Conservation (phyloP, 2,113 vertebrate species). For the Ctenodactylus gundi region DNA sequence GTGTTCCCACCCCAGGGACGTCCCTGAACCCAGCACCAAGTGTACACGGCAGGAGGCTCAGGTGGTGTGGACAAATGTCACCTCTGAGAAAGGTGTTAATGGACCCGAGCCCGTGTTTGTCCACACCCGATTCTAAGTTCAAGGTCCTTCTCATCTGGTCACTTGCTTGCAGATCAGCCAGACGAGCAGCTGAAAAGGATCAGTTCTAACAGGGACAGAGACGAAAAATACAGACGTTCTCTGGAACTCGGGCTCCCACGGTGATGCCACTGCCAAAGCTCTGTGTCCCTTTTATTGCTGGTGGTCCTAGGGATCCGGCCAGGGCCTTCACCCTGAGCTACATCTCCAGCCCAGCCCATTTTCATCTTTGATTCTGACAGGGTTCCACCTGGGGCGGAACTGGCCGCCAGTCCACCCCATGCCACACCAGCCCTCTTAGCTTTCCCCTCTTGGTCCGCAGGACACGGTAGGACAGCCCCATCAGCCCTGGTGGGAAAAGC, state of each 20-base stretch:
- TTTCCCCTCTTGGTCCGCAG: not conserved
- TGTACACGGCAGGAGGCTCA: not conserved
- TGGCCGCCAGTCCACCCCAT: too few species aligned
- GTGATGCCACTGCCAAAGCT: not conserved
- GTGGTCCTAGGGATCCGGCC: too few species aligned
- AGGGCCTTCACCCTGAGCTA: too few species aligned
- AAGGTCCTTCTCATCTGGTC: not conserved
- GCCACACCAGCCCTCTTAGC: not conserved
- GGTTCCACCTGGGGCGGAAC: not conserved
- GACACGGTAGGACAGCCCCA: not conserved
- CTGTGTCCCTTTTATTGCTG: too few species aligned
- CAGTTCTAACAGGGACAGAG: not conserved
- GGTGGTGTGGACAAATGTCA: not conserved
- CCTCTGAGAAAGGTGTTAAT: not conserved
- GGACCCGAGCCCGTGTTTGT: not conserved
- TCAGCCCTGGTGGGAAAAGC: not conserved
- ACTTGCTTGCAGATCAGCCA: not conserved
- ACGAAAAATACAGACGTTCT: not conserved
- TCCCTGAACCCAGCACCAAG: not conserved
- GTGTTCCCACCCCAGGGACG: not conserved
- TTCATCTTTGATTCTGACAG: too few species aligned
- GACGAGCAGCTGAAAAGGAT: not conserved
- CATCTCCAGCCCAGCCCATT: too few species aligned
- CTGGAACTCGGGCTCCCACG: fast-evolving
- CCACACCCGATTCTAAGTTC: not conserved